A percentile compares a stretch with the other conserved stretches of the same genome.
Conservation (phyloP, 2,888 invertebrate genomes). For the Spialia ferax region DNA sequence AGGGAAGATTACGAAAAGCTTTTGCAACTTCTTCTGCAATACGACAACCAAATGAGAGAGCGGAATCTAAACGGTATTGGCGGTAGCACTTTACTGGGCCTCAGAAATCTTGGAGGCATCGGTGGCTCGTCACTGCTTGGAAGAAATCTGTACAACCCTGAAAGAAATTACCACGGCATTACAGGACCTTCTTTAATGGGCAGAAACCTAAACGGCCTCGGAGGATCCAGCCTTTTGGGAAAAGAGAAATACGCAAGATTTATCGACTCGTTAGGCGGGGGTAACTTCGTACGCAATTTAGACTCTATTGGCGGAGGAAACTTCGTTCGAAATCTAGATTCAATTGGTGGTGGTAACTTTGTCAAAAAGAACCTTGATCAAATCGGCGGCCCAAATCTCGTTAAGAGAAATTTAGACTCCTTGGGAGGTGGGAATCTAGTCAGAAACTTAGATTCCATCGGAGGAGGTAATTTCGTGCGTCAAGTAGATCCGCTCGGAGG, state of each 20-base stretch:
- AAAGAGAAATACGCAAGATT: conserved; percentile 52
- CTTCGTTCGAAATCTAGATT: conserved; percentile 72
- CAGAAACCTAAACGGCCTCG: conserved; percentile 50
- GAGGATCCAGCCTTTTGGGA: conserved; percentile 49
- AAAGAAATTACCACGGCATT: conserved; percentile 56
- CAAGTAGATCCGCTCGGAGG: conserved; percentile 72
- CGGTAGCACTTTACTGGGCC: conserved; percentile 51
- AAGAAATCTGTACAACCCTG: conserved; percentile 50
- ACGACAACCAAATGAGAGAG: conserved; percentile 59
- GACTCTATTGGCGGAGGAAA: conserved; percentile 79
- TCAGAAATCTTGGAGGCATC: conserved; percentile 48
- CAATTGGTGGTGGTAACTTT: conserved; percentile 73
- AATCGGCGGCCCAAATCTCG: conserved; percentile 75
- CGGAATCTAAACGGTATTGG: conserved; percentile 54
- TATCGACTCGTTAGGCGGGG: conserved; percentile 67
- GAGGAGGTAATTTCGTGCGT: conserved; percentile 81
- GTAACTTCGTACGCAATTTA: conserved; percentile 72
- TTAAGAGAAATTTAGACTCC: conserved; percentile 74
- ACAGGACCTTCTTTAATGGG: conserved; percentile 61
- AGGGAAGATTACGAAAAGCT: conserved; percentile 69
- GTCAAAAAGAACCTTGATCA: conserved; percentile 77
- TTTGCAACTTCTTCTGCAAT: conserved; percentile 64
- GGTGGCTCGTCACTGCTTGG: conserved; percentile 57
- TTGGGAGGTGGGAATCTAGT: conserved; percentile 79
- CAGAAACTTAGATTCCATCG: conserved; percentile 78